These are phyloP conservation scores for Andinoacara biseriatus DNA, from an alignment of 2,113 vertebrate species.

Conservation along the genomic window DNA sequence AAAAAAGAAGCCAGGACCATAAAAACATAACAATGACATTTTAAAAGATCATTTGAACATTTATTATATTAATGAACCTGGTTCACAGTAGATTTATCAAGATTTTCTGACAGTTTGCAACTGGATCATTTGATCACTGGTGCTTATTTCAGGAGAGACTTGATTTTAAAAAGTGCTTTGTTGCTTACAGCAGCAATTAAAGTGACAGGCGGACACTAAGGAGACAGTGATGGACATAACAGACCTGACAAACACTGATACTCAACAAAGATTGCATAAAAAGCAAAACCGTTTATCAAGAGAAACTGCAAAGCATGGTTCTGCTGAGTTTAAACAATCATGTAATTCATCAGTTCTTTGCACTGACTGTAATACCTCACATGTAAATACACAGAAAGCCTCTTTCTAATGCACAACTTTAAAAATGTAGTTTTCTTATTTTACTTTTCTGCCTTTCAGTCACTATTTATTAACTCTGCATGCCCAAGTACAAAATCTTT, in stretches of 20 bases:
- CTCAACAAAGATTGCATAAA: not conserved
- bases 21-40: not conserved
- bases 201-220: not conserved
- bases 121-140: not conserved
- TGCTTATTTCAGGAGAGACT: not conserved
- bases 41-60: conserved; percentile 32
- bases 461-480: not conserved
- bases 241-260: not conserved
- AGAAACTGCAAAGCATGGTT: conserved; percentile 3
- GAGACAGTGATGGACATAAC: not conserved
- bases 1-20: not conserved
- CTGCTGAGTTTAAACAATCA: not conserved
- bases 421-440: not conserved
- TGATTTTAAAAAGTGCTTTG: conserved; percentile 38
- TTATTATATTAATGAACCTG: conserved; percentile 46
- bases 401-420: not conserved
- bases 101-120: conserved; percentile 8
- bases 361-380: conserved; percentile 23
- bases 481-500: not conserved
- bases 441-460: not conserved
- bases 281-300: not conserved
- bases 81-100: conserved; percentile 29
- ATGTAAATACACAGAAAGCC: not conserved
- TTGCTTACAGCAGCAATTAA: not conserved
- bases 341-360: not conserved